Conservation (phyloP, 1,140 invertebrate species). For the Pissodes strobi region DNA sequence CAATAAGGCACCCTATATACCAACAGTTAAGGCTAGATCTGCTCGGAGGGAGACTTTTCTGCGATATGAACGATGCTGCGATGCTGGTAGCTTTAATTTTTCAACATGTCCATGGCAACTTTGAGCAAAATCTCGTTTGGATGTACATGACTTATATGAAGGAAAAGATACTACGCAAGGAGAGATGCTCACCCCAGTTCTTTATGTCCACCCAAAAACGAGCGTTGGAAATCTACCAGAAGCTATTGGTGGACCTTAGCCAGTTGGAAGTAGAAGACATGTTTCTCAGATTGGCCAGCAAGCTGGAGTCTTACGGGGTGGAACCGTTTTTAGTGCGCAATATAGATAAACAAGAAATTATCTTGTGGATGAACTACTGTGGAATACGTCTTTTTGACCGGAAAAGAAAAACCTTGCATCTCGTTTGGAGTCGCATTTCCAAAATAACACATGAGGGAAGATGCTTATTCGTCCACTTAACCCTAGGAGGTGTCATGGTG, state of each 20-base stretch:
- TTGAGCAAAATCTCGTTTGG: not conserved
- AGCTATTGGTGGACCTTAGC: conserved; percentile 15
- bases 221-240: conserved; percentile 33
- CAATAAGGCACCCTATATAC: conserved; percentile 20
- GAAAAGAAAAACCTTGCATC: not conserved
- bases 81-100: conserved; percentile 29
- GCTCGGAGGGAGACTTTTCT: conserved; percentile 25
- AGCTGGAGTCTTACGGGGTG: conserved; percentile 33
- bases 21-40: conserved; percentile 33
- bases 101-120: conserved; percentile 27
- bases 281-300: conserved; percentile 28
- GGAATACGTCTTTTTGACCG: conserved; percentile 25
- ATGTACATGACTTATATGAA: conserved; percentile 22
- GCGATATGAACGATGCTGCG: conserved; percentile 19
- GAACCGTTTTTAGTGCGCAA: conserved; percentile 26
- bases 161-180: conserved; percentile 21
- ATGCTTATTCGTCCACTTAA: conserved; percentile 13
- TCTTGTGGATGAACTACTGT: conserved; percentile 34
- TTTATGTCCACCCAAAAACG: conserved; percentile 16
- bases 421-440: conserved; percentile 18
- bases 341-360: conserved; percentile 10
- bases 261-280: conserved; percentile 26
- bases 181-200: conserved; percentile 8
- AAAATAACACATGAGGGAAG: conserved; percentile 30
- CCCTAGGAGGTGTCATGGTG: not conserved